Percentiles rank a stretch among this genome's conserved stretches.
Conservation (phyloP, 1,140 invertebrate genomes). For the Macrobrachium nipponense region DNA sequence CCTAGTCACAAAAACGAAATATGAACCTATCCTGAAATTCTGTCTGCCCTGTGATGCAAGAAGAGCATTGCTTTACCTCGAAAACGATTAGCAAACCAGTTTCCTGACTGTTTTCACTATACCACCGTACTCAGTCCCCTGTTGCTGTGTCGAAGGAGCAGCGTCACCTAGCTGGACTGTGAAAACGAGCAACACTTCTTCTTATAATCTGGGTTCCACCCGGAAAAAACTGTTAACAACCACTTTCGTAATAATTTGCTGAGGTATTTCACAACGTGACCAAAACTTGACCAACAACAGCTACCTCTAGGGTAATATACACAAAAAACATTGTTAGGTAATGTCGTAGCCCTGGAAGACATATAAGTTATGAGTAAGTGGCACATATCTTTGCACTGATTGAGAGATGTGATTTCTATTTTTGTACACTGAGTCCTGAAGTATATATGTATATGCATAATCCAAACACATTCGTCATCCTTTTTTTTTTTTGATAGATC, state of each 20-base stretch:
- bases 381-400: slow-evolving; percentile 62
- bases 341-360: slow-evolving; percentile 62
- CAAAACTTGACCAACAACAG: slow-evolving; percentile 58
- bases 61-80: too few relatives aligned
- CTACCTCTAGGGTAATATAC: slow-evolving; percentile 52
- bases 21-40: too few relatives aligned
- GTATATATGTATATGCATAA: slow-evolving; percentile 31
- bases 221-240: slow-evolving; percentile 43
- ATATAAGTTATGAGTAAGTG: slow-evolving; percentile 61
- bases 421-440: slow-evolving; percentile 39
- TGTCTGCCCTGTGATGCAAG: too few relatives aligned
- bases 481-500: slow-evolving; percentile 31
- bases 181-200: slow-evolving; percentile 50
- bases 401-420: slow-evolving; percentile 55
- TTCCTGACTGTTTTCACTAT: too few relatives aligned
- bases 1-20: too few relatives aligned
- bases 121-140: too few relatives aligned
- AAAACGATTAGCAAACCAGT: too few relatives aligned
- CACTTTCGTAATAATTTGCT: slow-evolving; percentile 53
- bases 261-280: slow-evolving; percentile 58
- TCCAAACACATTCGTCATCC: slow-evolving; percentile 6
- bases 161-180: slow-evolving; percentile 50
- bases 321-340: slow-evolving; percentile 49
- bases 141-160: slow-evolving; percentile 35
- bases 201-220: slow-evolving; percentile 22